phyloP scores from a whole-genome alignment of 2,113 vertebrate species.

The Lonchura striata region DNA sequence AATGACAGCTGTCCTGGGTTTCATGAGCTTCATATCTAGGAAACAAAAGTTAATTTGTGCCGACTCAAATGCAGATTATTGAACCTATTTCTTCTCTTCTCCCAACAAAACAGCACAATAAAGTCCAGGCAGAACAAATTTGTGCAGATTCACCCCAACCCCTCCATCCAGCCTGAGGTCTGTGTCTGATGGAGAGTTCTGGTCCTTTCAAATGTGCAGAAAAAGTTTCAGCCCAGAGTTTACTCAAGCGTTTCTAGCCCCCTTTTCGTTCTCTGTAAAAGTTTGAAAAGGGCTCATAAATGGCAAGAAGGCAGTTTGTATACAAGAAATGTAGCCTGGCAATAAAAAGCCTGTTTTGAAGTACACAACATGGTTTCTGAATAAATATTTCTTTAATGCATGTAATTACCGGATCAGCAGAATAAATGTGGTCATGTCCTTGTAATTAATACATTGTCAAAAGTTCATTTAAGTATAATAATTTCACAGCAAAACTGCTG shows the following conservation, averaged over 20 bases:
- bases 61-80: background rate
- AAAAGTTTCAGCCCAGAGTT: background rate
- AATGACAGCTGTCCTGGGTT: rapidly evolving
- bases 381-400: slow-evolving; percentile 84
- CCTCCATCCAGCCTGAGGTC: background rate
- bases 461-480: slow-evolving; percentile 86
- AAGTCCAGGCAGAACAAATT: background rate
- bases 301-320: slow-evolving; percentile 62
- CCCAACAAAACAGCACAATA: background rate
- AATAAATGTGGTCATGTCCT: slow-evolving; percentile 84
- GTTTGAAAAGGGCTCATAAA: slow-evolving; percentile 60
- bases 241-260: background rate
- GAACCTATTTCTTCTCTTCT: background rate
- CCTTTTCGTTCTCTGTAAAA: slow-evolving; percentile 40
- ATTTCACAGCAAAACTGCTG: slow-evolving; percentile 79
- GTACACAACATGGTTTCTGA: slow-evolving; percentile 75
- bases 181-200: background rate
- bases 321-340: slow-evolving; percentile 73
- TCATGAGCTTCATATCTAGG: background rate
- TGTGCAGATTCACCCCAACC: rapidly evolving
- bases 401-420: slow-evolving; percentile 82
- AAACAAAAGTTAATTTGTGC: background rate
- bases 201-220: background rate
- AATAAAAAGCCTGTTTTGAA: slow-evolving; percentile 74
- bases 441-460: slow-evolving; percentile 86